phyloP scores from a whole-genome alignment of 2,113 vertebrate genomes.

The Anser cygnoides region DNA sequence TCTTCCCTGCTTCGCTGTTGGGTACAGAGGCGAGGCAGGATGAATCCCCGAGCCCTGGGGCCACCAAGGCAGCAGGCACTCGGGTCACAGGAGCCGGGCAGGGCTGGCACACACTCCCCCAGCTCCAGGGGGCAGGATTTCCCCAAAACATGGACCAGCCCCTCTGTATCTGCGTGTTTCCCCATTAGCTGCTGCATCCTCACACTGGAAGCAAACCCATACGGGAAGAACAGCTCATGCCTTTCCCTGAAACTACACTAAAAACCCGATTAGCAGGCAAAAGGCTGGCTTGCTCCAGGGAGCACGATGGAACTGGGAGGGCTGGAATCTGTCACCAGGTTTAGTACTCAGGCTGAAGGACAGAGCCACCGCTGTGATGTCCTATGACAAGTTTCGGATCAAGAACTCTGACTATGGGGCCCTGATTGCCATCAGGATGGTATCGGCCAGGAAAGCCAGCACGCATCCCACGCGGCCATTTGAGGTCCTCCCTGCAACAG shows the following conservation, averaged over 20 bases:
- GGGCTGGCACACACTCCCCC: background rate
- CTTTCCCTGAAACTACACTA: background rate
- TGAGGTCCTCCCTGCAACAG: background rate
- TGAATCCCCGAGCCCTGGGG: background rate
- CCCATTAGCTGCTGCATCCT: background rate
- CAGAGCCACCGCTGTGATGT: background rate
- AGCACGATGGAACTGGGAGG: background rate
- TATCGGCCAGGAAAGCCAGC: background rate
- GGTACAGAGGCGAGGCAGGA: background rate
- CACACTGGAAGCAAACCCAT: rapidly evolving
- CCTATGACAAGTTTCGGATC: background rate
- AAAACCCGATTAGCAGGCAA: background rate
- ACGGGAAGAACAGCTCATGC: background rate
- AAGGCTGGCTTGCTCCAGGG: background rate
- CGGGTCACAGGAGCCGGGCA: rapidly evolving
- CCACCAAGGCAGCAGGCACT: background rate
- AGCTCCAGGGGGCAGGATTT: background rate
- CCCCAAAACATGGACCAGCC: too few relatives aligned
- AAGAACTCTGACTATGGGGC: background rate
- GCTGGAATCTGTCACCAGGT: background rate
- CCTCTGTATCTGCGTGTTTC: rapidly evolving
- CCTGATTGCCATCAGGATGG: background rate
- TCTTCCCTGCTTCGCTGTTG: background rate
- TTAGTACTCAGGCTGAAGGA: background rate
- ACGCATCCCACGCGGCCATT: rapidly evolving